Evolutionary conservation across 2,888 invertebrate species (phyloP).

Genomic region (Cephonodes hylas): DNA sequence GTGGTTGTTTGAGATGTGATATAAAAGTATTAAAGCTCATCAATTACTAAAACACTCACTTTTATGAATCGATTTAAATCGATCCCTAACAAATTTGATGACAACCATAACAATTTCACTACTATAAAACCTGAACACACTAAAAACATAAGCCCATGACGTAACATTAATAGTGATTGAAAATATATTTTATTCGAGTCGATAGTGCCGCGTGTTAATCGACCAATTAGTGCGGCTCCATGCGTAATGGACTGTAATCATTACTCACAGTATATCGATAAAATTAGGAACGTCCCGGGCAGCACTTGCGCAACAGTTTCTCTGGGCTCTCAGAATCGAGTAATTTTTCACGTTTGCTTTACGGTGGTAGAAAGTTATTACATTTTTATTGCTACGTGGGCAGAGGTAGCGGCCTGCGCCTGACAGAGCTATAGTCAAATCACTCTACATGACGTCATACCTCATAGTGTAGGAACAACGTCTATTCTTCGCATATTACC

Average conservation of each 20-base stretch:
- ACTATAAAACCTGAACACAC: not conserved
- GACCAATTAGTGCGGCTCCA: constrained; percentile 49
- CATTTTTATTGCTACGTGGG: too few relatives aligned
- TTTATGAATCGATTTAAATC: too few relatives aligned
- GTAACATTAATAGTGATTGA: constrained; percentile 11
- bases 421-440: too few relatives aligned
- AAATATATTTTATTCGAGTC: constrained; percentile 29
- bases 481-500: too few relatives aligned
- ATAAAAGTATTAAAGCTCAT: too few relatives aligned
- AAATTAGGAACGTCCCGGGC: constrained; percentile 46
- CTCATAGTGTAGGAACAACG: too few relatives aligned
- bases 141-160: not conserved
- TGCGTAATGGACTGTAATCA: constrained; percentile 57
- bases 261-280: constrained; percentile 57
- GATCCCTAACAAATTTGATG: not conserved
- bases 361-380: not conserved
- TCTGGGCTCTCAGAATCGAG: constrained; percentile 1
- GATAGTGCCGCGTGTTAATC: constrained; percentile 41
- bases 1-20: too few relatives aligned
- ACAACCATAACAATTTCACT: not conserved
- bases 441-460: too few relatives aligned
- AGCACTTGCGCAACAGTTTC: constrained; percentile 45
- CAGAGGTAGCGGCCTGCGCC: too few relatives aligned
- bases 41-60: too few relatives aligned
- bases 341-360: constrained; percentile 5